Conservation (phyloP, 2,113 vertebrate species). For the Nothocercus julius region DNA sequence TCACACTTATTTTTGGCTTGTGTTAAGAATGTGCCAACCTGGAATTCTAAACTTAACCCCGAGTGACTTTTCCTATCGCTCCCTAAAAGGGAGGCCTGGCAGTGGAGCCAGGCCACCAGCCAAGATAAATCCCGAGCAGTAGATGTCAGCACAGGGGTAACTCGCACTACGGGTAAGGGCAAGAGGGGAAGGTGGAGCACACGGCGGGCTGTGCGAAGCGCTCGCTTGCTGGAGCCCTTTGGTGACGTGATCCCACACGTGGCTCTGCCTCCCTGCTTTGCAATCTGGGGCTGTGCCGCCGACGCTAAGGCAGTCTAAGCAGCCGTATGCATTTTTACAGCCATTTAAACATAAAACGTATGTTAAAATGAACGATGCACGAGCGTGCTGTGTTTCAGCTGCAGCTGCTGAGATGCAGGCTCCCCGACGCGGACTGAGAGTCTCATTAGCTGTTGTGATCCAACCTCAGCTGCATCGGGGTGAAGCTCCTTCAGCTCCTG, state of each 20-base stretch:
- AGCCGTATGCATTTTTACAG: accelerated
- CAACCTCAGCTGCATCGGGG: accelerated
- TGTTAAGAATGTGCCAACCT: conserved; percentile 65
- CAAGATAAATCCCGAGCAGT: conserved; percentile 22
- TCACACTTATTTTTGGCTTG: conserved; percentile 69
- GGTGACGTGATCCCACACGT: accelerated
- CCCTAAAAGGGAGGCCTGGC: conserved; percentile 52
- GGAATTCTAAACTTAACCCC: conserved; percentile 65
- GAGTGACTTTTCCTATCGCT: conserved; percentile 51
- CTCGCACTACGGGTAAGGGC: neutral
- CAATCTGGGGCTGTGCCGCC: accelerated
- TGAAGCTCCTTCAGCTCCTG: accelerated
- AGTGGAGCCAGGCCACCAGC: neutral
- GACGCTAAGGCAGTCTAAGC: accelerated
- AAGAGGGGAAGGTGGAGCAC: neutral
- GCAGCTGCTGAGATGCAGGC: accelerated
- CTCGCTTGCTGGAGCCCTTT: neutral
- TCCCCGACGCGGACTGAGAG: accelerated
- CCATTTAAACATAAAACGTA: accelerated
- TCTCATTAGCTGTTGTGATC: accelerated
- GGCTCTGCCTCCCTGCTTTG: accelerated
- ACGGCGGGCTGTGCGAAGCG: neutral
- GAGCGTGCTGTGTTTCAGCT: accelerated
- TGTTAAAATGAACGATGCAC: accelerated
- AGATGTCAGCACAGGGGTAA: neutral